Evolutionary conservation across 2,888 invertebrate genomes (phyloP).

Genomic region (Agrochola lota): DNA sequence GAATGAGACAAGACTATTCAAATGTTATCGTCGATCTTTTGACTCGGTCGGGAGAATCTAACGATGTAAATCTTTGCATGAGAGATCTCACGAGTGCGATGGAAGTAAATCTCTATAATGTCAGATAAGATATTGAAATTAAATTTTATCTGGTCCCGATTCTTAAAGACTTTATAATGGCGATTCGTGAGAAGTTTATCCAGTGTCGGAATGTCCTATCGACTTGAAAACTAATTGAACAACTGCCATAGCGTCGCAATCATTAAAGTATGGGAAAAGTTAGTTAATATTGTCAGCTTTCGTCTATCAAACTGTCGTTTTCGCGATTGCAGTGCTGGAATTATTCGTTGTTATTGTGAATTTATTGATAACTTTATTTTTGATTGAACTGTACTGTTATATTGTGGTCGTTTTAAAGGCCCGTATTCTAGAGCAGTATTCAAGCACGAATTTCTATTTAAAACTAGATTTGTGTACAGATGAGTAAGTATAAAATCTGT

Average conservation of each 20-base stretch:
- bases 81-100: slow-evolving; percentile 64
- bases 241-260: slow-evolving; percentile 70
- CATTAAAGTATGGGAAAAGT: slow-evolving; percentile 73
- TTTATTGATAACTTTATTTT: slow-evolving; percentile 40
- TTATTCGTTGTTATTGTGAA: slow-evolving; percentile 42
- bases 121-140: slow-evolving; percentile 80
- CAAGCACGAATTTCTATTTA: not conserved
- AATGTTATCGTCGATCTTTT: too few species aligned
- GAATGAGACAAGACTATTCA: too few species aligned
- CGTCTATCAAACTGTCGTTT: slow-evolving; percentile 64
- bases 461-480: not conserved
- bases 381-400: slow-evolving; percentile 4
- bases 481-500: not conserved
- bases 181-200: slow-evolving; percentile 73
- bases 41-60: too few species aligned
- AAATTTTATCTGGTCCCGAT: slow-evolving; percentile 77
- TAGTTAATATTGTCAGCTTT: slow-evolving; percentile 62
- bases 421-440: not conserved
- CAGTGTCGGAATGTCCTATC: slow-evolving; percentile 66
- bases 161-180: slow-evolving; percentile 81
- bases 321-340: slow-evolving; percentile 48
- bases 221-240: slow-evolving; percentile 76
- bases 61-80: slow-evolving; percentile 21
- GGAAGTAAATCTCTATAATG: slow-evolving; percentile 71
- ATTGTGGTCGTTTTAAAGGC: not conserved